These are phyloP conservation scores for Cistogaster globosa DNA, from an alignment of 2,888 invertebrate genomes.

Conservation along the genomic window DNA sequence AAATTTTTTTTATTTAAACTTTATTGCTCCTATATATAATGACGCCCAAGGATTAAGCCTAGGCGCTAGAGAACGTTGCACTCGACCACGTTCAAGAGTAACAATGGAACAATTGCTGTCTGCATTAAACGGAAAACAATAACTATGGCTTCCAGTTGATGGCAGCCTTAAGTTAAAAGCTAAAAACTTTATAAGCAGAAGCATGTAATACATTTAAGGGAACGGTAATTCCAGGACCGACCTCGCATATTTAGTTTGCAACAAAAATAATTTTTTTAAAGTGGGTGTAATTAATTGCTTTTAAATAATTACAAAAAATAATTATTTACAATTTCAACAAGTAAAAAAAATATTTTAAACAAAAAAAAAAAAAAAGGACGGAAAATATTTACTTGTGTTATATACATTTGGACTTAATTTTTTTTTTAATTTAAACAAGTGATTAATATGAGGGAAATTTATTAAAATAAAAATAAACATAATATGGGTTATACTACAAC, in stretches of 20 bases:
- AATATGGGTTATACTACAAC: conserved; percentile 75
- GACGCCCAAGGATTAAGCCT: too few species aligned
- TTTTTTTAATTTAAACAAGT: not conserved
- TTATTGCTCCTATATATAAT: too few species aligned
- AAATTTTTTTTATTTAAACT: too few species aligned
- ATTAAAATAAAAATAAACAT: conserved; percentile 12
- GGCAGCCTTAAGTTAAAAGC: too few species aligned
- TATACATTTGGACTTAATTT: not conserved
- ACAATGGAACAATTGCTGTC: too few species aligned
- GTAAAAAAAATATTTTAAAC: not conserved
- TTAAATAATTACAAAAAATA: conserved; percentile 3
- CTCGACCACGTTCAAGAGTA: too few species aligned
- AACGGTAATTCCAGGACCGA: not conserved
- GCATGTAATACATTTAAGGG: too few species aligned
- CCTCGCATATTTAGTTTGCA: not conserved
- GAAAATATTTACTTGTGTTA: conserved; percentile 5
- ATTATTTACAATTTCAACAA: conserved; percentile 21
- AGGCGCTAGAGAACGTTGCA: too few species aligned
- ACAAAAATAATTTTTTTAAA: not conserved
- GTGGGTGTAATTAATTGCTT: not conserved
- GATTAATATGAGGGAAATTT: conserved; percentile 4
- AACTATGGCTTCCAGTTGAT: too few species aligned
- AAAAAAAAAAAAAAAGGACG: not conserved
- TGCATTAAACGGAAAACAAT: too few species aligned
- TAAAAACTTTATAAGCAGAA: too few species aligned